A percentile compares a stretch with the other conserved stretches of the same genome.
Evolutionary conservation across 2,797 vertebrate genomes (phyloP).

Genomic region (Novumbra hubbsi): DNA sequence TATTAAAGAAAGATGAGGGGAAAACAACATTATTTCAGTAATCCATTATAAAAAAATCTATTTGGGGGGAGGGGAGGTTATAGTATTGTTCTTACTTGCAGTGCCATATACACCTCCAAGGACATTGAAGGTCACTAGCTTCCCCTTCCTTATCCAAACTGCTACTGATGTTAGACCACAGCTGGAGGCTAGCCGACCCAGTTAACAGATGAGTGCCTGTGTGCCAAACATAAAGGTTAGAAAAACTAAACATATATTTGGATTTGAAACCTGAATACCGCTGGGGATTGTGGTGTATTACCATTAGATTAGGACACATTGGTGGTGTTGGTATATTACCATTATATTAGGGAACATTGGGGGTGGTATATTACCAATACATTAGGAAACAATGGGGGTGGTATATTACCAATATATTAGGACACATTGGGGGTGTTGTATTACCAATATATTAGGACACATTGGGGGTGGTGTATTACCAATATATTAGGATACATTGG

Average conservation of each 20-base stretch:
- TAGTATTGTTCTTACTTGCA: conserved; percentile 83
- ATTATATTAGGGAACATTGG: too few relatives aligned
- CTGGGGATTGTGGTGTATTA: too few relatives aligned
- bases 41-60: background rate
- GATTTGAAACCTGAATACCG: background rate
- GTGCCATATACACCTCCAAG: conserved; percentile 92
- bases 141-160: conserved; percentile 61
- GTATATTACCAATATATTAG: too few relatives aligned
- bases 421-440: too few relatives aligned
- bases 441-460: too few relatives aligned
- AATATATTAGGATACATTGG: too few relatives aligned
- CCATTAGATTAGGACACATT: too few relatives aligned
- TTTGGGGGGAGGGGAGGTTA: background rate
- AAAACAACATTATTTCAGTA: background rate
- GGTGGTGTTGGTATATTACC: too few relatives aligned
- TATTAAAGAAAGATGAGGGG: conserved; percentile 43
- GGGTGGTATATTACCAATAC: too few relatives aligned
- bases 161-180: conserved; percentile 81
- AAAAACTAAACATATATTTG: background rate
- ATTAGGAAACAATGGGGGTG: too few relatives aligned
- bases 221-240: background rate
- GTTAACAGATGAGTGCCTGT: conserved; percentile 86
- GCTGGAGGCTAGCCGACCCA: conserved; percentile 85
- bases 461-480: too few relatives aligned
- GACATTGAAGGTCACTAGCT: conserved; percentile 56